Percentiles rank a stretch among this genome's conserved stretches.
phyloP scores from a whole-genome alignment of 2,888 invertebrate species.

The Agrochola circellaris region DNA sequence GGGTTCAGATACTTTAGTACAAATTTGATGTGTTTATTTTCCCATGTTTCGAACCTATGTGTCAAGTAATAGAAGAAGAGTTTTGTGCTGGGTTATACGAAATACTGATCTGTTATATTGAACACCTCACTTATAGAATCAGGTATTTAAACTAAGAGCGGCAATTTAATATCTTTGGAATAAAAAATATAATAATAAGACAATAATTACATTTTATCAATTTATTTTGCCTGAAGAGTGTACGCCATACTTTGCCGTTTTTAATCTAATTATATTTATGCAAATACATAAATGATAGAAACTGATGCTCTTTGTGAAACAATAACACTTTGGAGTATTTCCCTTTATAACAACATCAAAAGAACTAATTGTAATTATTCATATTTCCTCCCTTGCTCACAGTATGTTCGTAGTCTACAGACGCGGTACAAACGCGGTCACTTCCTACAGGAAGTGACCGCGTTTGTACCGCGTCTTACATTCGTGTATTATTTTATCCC shows the following conservation, averaged over 20 bases:
- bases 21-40: not conserved
- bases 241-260: too few relatives aligned
- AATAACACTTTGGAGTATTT: conserved; percentile 4
- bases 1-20: too few relatives aligned
- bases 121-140: not conserved
- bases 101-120: not conserved
- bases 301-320: conserved; percentile 33
- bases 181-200: not conserved
- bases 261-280: not conserved
- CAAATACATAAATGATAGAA: conserved; percentile 11
- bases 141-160: not conserved
- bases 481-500: not conserved
- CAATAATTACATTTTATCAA: not conserved
- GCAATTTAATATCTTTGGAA: not conserved
- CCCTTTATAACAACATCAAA: conserved; percentile 24
- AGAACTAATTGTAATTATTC: conserved; percentile 16
- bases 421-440: too few relatives aligned
- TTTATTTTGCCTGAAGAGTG: not conserved
- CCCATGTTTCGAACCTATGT: not conserved
- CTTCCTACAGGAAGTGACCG: not conserved
- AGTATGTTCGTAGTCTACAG: not conserved
- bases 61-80: not conserved
- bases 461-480: not conserved
- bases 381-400: not conserved
- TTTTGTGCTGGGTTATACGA: not conserved